phyloP scores from a whole-genome alignment of 2,113 vertebrate species.

The Larimichthys polyactis region DNA sequence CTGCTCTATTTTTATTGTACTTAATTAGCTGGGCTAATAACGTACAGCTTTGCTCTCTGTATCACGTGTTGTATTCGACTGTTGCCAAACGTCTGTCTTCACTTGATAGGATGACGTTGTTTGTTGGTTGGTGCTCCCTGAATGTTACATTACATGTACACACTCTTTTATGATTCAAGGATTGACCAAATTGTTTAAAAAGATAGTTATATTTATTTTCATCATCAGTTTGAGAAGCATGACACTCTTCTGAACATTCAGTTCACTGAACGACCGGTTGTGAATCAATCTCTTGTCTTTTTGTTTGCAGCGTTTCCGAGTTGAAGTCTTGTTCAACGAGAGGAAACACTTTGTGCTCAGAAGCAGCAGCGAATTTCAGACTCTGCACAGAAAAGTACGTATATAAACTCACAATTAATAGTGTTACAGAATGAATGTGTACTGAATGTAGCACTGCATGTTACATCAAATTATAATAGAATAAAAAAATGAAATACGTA shows the following conservation, averaged over 20 bases:
- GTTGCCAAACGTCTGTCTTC: neutral
- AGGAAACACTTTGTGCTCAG: conserved; percentile 90
- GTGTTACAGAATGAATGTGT: too few relatives aligned
- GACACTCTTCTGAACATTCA: neutral
- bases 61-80: neutral
- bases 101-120: too few relatives aligned
- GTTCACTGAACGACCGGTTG: neutral
- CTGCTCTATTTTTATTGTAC: neutral
- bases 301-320: conserved; percentile 87
- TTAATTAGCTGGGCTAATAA: too few relatives aligned
- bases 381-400: conserved; percentile 91
- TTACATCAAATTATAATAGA: neutral
- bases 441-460: neutral
- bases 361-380: conserved; percentile 92
- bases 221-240: neutral
- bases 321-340: conserved; percentile 92
- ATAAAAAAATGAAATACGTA: neutral
- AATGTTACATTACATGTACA: too few relatives aligned
- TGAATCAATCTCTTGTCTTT: conserved; percentile 5
- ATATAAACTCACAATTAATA: neutral
- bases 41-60: neutral
- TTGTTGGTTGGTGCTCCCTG: too few relatives aligned
- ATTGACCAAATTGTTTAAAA: too few relatives aligned
- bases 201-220: neutral
- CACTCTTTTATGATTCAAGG: too few relatives aligned